Evolutionary conservation across 2,113 vertebrate genomes (phyloP).

Genomic region (Eretmodus cyanostictus): DNA sequence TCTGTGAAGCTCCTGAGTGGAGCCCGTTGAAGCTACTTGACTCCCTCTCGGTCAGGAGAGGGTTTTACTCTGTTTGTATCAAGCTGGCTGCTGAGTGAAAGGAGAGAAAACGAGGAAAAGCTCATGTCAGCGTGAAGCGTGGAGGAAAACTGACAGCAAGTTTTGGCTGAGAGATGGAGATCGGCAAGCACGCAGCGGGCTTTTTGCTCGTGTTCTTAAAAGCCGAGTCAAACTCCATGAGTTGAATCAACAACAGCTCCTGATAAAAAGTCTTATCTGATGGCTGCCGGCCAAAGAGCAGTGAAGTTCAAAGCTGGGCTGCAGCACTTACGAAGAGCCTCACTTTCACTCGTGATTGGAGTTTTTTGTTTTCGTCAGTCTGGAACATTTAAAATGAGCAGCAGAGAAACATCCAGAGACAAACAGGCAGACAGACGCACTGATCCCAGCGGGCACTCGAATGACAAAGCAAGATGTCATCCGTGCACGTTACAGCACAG

Average conservation of each 20-base stretch:
- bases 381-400: background rate
- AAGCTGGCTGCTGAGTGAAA: background rate
- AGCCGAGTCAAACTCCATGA: background rate
- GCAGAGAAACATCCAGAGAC: background rate
- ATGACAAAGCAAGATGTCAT: rapidly evolving
- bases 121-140: background rate
- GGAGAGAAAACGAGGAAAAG: background rate
- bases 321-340: background rate
- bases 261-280: constrained; percentile 24
- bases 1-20: background rate
- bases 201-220: background rate
- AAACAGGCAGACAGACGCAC: background rate
- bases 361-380: background rate
- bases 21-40: background rate
- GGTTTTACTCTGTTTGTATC: background rate
- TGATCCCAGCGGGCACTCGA: background rate
- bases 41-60: rapidly evolving
- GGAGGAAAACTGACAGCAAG: background rate
- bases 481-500: background rate
- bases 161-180: background rate
- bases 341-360: background rate
- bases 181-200: background rate
- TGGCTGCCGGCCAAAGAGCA: background rate
- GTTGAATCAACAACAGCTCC: background rate
- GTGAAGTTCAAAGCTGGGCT: background rate